Percentiles rank a stretch among this genome's conserved stretches.
phyloP scores from a whole-genome alignment of 1,140 invertebrate genomes.

The Carcinoscorpius rotundicauda region DNA sequence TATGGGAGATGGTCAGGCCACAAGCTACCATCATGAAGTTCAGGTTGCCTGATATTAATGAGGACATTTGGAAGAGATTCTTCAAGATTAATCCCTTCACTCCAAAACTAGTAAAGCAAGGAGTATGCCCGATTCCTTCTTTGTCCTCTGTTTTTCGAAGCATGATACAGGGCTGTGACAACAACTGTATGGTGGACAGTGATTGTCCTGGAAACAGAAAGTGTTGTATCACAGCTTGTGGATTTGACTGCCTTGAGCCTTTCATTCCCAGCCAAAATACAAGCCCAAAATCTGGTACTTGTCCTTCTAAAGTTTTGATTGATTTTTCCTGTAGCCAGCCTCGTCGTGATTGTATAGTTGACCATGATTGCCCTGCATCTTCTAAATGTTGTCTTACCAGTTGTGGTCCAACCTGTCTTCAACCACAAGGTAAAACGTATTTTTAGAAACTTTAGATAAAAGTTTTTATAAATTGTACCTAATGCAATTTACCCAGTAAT shows the following conservation, averaged over 20 bases:
- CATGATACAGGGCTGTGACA: slow-evolving; percentile 13
- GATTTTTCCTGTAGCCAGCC: background rate
- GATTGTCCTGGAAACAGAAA: slow-evolving; percentile 15
- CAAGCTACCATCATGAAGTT: no score
- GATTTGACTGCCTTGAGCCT: slow-evolving; percentile 10
- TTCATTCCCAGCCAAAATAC: background rate
- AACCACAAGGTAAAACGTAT: no score
- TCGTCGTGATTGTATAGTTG: slow-evolving; percentile 22
- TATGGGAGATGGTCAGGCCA: no score
- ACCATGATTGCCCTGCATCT: slow-evolving; percentile 23
- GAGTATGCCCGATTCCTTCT: slow-evolving; percentile 19
- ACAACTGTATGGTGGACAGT: slow-evolving; percentile 13
- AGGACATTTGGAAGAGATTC: no score
- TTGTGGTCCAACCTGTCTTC: slow-evolving; percentile 16
- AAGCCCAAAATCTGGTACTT: slow-evolving; percentile 20
- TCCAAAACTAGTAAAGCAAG: background rate
- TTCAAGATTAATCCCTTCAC: no score
- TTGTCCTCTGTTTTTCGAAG: slow-evolving; percentile 13
- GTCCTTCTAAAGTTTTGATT: slow-evolving; percentile 4
- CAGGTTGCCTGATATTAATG: no score
- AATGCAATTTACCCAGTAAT: no score
- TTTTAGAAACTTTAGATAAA: no score
- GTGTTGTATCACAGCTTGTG: slow-evolving; percentile 19
- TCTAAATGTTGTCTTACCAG: slow-evolving; percentile 24
- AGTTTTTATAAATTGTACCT: no score